phyloP scores from a whole-genome alignment of 1,140 invertebrate species.

The Daktulosphaira vitifoliae region DNA sequence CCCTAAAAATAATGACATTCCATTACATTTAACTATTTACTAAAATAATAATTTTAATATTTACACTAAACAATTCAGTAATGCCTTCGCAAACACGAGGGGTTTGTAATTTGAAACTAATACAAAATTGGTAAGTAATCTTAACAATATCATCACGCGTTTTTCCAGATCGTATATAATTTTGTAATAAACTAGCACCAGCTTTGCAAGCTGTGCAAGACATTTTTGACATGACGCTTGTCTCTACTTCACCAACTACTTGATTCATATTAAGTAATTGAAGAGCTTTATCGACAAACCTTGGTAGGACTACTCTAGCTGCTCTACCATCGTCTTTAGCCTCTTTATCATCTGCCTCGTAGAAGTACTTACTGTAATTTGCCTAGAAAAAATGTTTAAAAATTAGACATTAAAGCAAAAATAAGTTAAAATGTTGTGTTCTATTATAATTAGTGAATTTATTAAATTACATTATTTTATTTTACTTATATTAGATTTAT shows the following conservation, averaged over 20 bases:
- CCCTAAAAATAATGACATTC: constrained; percentile 47
- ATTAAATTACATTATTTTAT: no score
- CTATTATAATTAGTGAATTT: no score
- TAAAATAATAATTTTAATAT: constrained; percentile 37
- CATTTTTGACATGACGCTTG: constrained; percentile 81
- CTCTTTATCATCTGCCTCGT: constrained; percentile 50
- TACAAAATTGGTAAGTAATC: constrained; percentile 75
- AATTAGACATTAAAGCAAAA: no score
- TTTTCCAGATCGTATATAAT: constrained; percentile 74
- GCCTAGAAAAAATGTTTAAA: neutral
- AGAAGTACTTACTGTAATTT: constrained; percentile 18
- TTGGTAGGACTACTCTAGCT: constrained; percentile 54
- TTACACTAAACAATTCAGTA: constrained; percentile 71
- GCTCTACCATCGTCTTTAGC: constrained; percentile 43
- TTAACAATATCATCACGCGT: constrained; percentile 75
- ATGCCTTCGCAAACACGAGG: constrained; percentile 77
- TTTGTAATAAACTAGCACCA: constrained; percentile 71
- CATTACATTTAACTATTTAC: neutral
- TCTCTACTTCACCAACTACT: constrained; percentile 77
- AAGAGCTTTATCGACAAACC: constrained; percentile 71
- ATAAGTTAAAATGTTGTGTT: no score
- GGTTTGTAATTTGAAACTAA: constrained; percentile 73
- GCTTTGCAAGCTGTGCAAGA: constrained; percentile 84
- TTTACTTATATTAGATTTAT: no score
- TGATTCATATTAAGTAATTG: constrained; percentile 71